Evolutionary conservation across 1,140 invertebrate species (phyloP), one percentile per base, ranked within the genome.

Genomic region (Platyscapa corneri): DNA sequence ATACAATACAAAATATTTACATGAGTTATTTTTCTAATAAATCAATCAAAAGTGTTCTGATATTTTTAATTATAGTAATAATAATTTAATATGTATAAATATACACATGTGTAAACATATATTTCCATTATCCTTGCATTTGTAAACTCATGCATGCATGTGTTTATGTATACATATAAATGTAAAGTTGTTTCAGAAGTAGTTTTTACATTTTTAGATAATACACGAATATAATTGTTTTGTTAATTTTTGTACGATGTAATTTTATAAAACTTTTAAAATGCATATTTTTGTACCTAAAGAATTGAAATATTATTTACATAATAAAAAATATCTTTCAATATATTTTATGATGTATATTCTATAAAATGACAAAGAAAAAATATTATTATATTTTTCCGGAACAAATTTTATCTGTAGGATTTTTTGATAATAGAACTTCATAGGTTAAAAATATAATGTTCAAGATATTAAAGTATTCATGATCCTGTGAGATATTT

Each of bases 271-370:
- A 75, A 49, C 75, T 70, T 78, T 78, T 34, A 70, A 78, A 20
- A 84, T 20, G 65, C 34, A 39, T 84, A 79, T 84, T 84, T 84
- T 79, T 84, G 56, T 84, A 70, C 46, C 27, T 10, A 10, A 53
- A 32, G 27, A 72, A 74, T 49, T 82, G n/a, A n/a, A n/a, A n/a
- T n/a, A n/a, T n/a, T n/a, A n/a, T n/a, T n/a, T n/a, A n/a, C n/a
- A n/a, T n/a, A 81, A 70, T 81, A 46, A 20, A 65, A 81, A 32
- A 70, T 32, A 12, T 42, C 12, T 0, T 18, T 7, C 14, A 37
- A 37, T 12, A 53, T 7, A 53, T 53, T 53, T 53, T 7, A 53
- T 14, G 49, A 20, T 16, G 18, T 53, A 53, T 53, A 53, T 53
- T 2, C 18, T 7, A 53, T 53, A 7, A 14, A 20, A 16, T 18